Conservation (phyloP, 2,113 vertebrate genomes). For the Cyanoramphus novaezelandiae region DNA sequence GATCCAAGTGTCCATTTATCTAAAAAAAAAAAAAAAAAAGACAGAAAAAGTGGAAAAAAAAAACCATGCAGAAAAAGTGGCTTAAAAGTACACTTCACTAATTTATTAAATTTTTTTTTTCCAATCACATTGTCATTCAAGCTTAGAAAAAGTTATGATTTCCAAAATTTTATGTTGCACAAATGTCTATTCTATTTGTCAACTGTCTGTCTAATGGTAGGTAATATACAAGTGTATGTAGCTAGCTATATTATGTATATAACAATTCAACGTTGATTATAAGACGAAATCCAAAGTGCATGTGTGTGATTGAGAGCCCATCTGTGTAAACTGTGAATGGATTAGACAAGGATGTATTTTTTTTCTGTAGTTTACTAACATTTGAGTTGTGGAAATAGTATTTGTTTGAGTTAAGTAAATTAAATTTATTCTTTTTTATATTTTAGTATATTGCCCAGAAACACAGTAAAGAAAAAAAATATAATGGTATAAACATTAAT, state of each 20-base stretch:
- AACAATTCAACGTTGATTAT: not conserved
- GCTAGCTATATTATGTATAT: not conserved
- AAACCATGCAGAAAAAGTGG: not conserved
- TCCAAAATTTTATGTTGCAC: not conserved
- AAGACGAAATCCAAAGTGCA: not conserved
- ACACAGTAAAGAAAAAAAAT: no score
- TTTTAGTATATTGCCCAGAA: no score
- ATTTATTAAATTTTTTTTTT: not conserved
- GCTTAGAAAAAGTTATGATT: not conserved
- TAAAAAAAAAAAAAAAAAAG: not conserved
- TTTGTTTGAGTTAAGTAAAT: not conserved
- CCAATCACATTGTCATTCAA: not conserved
- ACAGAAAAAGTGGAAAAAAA: not conserved
- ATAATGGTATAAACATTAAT: no score
- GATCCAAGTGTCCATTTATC: not conserved
- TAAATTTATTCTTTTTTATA: not conserved
- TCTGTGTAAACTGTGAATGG: not conserved
- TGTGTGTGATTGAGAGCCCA: not conserved
- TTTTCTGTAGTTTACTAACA: not conserved
- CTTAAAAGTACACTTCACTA: not conserved
- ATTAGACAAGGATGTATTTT: not conserved
- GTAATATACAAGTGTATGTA: not conserved
- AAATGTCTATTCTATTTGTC: not conserved
- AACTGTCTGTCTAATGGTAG: not conserved
- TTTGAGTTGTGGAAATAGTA: not conserved